Evolutionary conservation across 2,797 vertebrate species (phyloP).

Genomic region (Mormyrus hasselquistii): DNA sequence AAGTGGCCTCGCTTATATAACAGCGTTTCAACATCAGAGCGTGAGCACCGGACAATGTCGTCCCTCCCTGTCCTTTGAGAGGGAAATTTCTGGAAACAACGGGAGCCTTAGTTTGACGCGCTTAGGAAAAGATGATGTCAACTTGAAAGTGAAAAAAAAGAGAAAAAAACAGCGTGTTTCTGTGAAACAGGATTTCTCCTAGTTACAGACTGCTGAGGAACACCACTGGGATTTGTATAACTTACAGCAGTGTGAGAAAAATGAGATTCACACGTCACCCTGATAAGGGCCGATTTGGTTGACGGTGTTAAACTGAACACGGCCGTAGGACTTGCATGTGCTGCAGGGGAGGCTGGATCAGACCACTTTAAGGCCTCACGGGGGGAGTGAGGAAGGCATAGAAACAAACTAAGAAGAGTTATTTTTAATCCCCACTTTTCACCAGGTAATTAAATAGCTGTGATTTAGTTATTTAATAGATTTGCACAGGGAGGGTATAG

Average conservation of each 20-base stretch:
- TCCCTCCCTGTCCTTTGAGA: background rate
- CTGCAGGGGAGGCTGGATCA: background rate
- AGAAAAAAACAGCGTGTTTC: background rate
- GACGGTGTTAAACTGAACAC: background rate
- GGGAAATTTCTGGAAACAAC: background rate
- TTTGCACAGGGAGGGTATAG: background rate
- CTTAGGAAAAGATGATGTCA: conserved; percentile 16
- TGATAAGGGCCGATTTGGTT: too few species aligned
- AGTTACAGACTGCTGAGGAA: background rate
- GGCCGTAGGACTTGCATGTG: background rate
- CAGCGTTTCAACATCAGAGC: background rate
- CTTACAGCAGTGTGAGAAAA: background rate
- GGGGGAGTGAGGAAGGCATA: background rate
- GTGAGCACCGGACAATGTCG: background rate
- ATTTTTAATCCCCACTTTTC: background rate
- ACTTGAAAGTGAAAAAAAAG: background rate
- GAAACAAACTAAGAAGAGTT: background rate
- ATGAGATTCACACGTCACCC: background rate
- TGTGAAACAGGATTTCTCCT: background rate
- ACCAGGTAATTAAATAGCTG: background rate
- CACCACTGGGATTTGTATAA: background rate
- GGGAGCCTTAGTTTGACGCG: background rate
- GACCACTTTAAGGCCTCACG: background rate
- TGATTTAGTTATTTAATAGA: background rate
- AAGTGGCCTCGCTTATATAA: background rate